Conservation (phyloP, 2,113 vertebrate genomes). For the Leucoraja erinaceus region DNA sequence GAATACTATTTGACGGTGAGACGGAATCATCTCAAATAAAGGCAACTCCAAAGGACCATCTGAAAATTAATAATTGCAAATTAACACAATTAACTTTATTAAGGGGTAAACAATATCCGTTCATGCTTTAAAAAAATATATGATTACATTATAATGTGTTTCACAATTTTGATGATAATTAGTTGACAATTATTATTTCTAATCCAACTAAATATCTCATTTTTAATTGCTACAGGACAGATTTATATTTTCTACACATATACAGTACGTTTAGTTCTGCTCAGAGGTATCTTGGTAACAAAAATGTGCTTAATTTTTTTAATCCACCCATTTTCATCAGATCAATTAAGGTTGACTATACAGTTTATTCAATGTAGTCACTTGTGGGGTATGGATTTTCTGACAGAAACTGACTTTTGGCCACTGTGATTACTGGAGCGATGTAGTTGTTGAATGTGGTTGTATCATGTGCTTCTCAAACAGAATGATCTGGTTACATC, state of each 20-base stretch:
- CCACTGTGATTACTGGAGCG: too few relatives aligned
- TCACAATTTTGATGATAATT: background rate
- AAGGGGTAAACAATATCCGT: background rate
- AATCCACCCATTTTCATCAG: background rate
- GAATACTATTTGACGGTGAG: slow-evolving; percentile 80
- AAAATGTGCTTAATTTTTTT: background rate
- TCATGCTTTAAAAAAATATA: background rate
- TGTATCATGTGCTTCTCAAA: too few relatives aligned
- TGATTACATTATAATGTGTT: background rate
- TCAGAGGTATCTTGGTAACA: background rate
- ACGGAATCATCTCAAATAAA: slow-evolving; percentile 81
- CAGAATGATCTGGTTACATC: too few relatives aligned
- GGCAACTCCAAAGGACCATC: slow-evolving; percentile 76
- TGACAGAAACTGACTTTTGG: background rate
- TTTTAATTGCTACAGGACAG: background rate
- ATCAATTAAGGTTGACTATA: background rate
- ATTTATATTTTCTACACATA: background rate
- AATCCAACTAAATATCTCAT: background rate
- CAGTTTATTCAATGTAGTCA: background rate
- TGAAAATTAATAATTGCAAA: slow-evolving; percentile 47
- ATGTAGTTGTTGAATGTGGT: too few relatives aligned
- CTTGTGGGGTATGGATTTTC: background rate
- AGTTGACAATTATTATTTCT: background rate
- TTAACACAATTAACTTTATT: background rate
- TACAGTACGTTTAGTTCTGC: background rate